Conservation (phyloP, 2,797 vertebrate species). For the Eremophila alpestris region DNA sequence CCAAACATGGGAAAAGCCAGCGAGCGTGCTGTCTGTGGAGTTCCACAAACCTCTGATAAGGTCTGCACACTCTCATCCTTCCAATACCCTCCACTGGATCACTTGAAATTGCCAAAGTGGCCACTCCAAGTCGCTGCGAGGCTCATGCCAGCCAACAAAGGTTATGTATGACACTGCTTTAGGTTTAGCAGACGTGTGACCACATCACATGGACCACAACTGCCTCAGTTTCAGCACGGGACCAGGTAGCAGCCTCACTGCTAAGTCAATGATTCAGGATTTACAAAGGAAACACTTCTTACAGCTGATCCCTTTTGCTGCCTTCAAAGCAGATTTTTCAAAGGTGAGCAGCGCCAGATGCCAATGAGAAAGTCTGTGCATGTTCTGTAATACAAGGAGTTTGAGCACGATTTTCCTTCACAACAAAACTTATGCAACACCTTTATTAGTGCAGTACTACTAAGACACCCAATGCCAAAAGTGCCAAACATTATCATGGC, state of each 20-base stretch:
- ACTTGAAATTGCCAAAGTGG: not conserved
- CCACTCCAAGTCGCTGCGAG: not conserved
- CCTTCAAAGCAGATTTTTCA: not conserved
- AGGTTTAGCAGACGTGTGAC: constrained; percentile 24
- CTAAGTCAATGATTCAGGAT: not conserved
- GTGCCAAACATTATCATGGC: not conserved
- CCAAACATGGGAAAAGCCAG: constrained; percentile 20
- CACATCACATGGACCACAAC: constrained; percentile 35
- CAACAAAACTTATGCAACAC: not conserved
- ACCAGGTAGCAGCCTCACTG: not conserved
- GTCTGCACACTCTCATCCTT: not conserved
- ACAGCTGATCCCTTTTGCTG: not conserved
- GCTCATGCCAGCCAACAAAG: not conserved
- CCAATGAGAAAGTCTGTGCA: not conserved
- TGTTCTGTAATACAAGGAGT: not conserved
- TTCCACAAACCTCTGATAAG: not conserved
- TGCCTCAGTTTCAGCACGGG: not conserved
- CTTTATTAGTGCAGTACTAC: not conserved
- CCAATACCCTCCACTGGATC: not conserved
- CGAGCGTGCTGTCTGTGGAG: not conserved
- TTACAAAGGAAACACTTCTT: not conserved
- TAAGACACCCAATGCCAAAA: not conserved
- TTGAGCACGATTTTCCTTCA: not conserved
- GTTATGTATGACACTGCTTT: not conserved
- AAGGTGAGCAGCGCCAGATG: not conserved